phyloP scores from a whole-genome alignment of 30 jellyfish, hydroid and myxozoan genomes.

The Mastigias papua region DNA sequence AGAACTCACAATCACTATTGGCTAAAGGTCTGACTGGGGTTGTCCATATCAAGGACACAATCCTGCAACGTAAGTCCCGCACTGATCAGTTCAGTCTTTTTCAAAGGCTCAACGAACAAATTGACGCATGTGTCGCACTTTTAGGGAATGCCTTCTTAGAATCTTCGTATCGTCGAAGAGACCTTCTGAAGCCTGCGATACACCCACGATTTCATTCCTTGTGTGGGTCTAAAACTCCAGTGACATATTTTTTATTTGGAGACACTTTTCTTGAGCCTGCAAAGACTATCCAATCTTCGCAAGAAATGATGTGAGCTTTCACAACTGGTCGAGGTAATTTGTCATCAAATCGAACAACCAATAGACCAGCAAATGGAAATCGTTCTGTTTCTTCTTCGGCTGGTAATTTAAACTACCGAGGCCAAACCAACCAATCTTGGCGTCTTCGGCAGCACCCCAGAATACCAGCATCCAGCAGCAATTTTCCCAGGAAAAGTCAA shows the following conservation, averaged over 20 bases:
- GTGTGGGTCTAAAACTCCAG: background rate
- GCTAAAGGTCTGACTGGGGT: constrained; percentile 5
- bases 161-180: too few species aligned
- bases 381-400: background rate
- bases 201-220: too few species aligned
- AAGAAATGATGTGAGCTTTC: background rate
- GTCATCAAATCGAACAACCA: background rate
- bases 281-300: background rate
- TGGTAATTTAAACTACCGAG: constrained; percentile 12
- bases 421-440: background rate
- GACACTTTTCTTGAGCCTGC: constrained; percentile 1
- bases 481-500: too few species aligned
- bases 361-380: background rate
- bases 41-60: background rate
- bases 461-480: background rate
- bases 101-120: background rate
- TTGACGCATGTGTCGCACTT: constrained; percentile 5
- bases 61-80: constrained; percentile 5
- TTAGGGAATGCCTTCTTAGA: constrained; percentile 15
- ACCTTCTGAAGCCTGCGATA: constrained; percentile 13
- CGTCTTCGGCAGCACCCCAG: background rate
- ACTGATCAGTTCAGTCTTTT: constrained; percentile 8
- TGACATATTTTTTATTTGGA: background rate
- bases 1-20: background rate
- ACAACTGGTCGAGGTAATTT: background rate